Evolutionary conservation across 1,140 invertebrate species (phyloP), one percentile per base, ranked within the genome.

Genomic region (Bombus huntii): DNA sequence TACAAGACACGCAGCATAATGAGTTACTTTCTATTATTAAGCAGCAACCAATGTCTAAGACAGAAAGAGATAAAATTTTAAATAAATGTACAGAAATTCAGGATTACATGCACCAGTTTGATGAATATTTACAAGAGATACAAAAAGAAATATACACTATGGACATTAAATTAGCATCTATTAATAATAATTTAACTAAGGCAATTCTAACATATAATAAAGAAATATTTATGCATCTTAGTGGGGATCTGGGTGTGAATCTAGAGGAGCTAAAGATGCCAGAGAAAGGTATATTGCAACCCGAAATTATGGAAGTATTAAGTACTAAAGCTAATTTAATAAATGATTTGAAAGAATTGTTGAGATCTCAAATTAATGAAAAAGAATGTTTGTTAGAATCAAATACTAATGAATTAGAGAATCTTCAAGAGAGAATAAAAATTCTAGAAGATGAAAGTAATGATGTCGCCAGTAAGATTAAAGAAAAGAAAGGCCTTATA

Each of bases 111-210:
- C 72, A 89, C 15, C 85, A 91, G 75, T 92, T 92, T 77, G 85
- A 93, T 34, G 88, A 90, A 44, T 91, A 93, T 86, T 86, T 94
- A 12, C 87, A 91, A 81, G 94, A 94, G n/a, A 88, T 94, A 39
- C 65, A 93, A 53, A 94, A 94, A 47, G 91, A 94, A 79, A 5
- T 89, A 18, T 94, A 92, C 57, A 85, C 88, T 34, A 83, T 93
- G 42, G 93, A 94, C 47, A 92, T 94, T 2, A 91, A 93, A 83
- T 85, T 91, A 39, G 88, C 93, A 18, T 85, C 87, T 12, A 65
- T 85, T 31, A 92, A 85, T 66, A 91, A 89, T 53, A 91, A 88
- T 84, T 86, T 94, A 34, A 90, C 80, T 37, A 93, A 93, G 87
- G 59, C 81, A 39, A 78, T 94, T 42, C 81, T 93, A 39, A 86